Conservation (phyloP, 1,140 invertebrate genomes). For the Micrasema longulum region DNA sequence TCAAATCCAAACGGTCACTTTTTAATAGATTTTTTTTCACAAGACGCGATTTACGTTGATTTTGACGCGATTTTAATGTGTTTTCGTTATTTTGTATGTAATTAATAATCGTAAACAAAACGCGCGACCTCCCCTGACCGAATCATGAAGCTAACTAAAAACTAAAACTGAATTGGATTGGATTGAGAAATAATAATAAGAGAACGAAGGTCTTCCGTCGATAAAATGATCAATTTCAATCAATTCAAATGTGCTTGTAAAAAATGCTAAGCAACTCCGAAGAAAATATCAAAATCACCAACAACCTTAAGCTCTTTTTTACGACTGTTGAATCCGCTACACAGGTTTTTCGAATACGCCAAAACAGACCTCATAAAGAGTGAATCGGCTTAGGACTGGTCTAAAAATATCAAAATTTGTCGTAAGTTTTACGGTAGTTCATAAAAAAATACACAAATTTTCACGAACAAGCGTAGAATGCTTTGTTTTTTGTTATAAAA, state of each 20-base stretch:
- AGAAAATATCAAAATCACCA: too few species aligned
- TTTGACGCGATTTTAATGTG: neutral
- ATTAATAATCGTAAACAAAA: neutral
- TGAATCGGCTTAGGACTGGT: slow-evolving; percentile 21
- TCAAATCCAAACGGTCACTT: neutral
- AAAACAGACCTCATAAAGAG: slow-evolving; percentile 33
- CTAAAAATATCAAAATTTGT: neutral
- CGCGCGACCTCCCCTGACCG: neutral
- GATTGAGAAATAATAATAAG: neutral
- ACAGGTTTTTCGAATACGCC: neutral
- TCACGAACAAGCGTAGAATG: too few species aligned
- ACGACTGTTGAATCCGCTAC: too few species aligned
- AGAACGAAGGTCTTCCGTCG: slow-evolving; percentile 6
- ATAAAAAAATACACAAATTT: neutral
- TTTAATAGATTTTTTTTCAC: neutral
- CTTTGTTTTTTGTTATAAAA: too few species aligned
- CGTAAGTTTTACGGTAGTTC: neutral
- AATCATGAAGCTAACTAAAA: neutral
- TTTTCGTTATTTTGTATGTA: neutral
- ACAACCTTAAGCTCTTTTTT: too few species aligned
- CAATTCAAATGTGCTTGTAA: neutral
- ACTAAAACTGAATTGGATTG: too few species aligned
- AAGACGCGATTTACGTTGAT: neutral
- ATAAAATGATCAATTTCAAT: neutral
- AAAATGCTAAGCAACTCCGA: too few species aligned